Conservation (phyloP, 2,888 invertebrate species). For the Nemotelus pantherinus region DNA sequence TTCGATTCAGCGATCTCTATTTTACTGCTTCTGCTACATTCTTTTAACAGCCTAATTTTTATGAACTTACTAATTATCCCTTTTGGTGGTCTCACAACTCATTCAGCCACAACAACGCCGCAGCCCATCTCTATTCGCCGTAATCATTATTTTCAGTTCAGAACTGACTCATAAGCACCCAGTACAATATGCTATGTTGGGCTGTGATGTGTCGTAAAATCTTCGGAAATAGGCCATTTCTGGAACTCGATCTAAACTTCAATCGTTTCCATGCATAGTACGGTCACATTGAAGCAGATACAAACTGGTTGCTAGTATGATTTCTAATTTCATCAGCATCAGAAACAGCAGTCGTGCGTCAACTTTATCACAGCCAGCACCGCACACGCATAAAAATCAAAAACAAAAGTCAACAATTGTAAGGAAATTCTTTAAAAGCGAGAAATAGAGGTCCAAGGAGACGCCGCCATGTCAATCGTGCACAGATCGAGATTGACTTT, state of each 20-base stretch:
- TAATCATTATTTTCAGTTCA: not conserved
- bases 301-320: slow-evolving; percentile 6
- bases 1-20: slow-evolving; percentile 11
- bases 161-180: not conserved
- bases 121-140: not conserved
- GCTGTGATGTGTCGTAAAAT: slow-evolving; percentile 28
- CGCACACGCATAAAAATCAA: slow-evolving; percentile 4
- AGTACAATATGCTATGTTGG: not conserved
- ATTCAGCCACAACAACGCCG: slow-evolving; percentile 6
- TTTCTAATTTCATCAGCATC: not conserved
- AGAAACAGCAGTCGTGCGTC: too few species aligned
- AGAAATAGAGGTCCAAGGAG: too few species aligned
- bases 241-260: not conserved
- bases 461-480: too few species aligned
- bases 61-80: slow-evolving; percentile 42
- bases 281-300: slow-evolving; percentile 6
- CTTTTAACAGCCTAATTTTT: slow-evolving; percentile 24
- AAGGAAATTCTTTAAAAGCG: too few species aligned
- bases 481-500: too few species aligned
- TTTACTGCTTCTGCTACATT: slow-evolving; percentile 11
- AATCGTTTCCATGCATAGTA: not conserved
- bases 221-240: slow-evolving; percentile 32
- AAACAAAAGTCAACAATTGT: not conserved
- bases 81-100: slow-evolving; percentile 37
- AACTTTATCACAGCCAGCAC: not conserved